These are phyloP conservation scores for Orthosia gothica DNA, from an alignment of 2,888 invertebrate species.

Conservation along the genomic window DNA sequence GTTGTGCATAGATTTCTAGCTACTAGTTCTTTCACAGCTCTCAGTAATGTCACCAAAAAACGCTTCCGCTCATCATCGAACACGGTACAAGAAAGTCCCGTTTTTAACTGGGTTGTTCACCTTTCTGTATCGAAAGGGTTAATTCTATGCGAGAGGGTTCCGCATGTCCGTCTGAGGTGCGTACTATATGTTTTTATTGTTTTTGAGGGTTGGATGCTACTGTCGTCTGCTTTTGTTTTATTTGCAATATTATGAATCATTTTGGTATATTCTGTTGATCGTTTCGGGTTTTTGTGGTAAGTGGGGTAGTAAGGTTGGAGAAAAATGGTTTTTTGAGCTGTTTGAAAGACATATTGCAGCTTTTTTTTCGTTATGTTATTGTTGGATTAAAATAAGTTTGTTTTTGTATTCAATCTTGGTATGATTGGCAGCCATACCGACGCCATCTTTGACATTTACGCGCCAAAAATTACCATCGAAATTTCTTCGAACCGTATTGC, in stretches of 20 bases:
- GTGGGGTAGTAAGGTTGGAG: slow-evolving; percentile 46
- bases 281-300: slow-evolving; percentile 64
- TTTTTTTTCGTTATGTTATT: neutral
- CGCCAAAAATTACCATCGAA: slow-evolving; percentile 21
- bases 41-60: slow-evolving; percentile 35
- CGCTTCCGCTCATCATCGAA: slow-evolving; percentile 72
- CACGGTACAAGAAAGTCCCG: slow-evolving; percentile 79
- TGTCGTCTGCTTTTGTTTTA: slow-evolving; percentile 76
- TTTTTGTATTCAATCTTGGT: neutral
- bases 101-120: slow-evolving; percentile 90
- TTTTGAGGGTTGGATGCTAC: slow-evolving; percentile 80
- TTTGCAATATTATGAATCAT: slow-evolving; percentile 70
- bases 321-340: slow-evolving; percentile 22
- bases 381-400: neutral
- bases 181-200: slow-evolving; percentile 83
- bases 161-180: slow-evolving; percentile 84
- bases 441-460: slow-evolving; percentile 19
- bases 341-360: neutral
- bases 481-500: slow-evolving; percentile 30
- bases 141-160: slow-evolving; percentile 87
- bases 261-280: slow-evolving; percentile 68
- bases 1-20: neutral
- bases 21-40: neutral
- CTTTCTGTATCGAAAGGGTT: slow-evolving; percentile 89
- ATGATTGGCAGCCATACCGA: neutral